These are phyloP conservation scores for Zapus hudsonius DNA, from an alignment of 2,113 vertebrate species.

Conservation along the genomic window DNA sequence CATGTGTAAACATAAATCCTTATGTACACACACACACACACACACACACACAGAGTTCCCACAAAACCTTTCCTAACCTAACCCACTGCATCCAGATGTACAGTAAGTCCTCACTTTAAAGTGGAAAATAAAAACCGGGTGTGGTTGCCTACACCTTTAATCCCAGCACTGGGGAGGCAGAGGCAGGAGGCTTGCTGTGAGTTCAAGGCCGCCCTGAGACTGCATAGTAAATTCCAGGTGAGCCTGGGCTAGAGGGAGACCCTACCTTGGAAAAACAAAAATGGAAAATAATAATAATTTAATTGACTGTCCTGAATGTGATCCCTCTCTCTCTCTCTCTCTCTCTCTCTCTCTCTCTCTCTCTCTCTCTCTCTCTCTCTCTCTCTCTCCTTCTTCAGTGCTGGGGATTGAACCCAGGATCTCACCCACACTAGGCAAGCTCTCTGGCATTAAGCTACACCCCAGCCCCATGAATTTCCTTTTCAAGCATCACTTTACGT, in stretches of 20 bases:
- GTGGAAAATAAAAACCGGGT: too few relatives aligned
- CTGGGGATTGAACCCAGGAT: neutral
- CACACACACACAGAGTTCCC: neutral
- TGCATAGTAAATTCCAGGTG: too few relatives aligned
- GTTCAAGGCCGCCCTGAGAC: too few relatives aligned
- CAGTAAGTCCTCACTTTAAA: neutral
- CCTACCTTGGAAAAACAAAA: too few relatives aligned
- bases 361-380: too few relatives aligned
- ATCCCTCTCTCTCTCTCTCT: neutral
- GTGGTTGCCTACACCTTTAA: too few relatives aligned
- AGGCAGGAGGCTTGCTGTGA: too few relatives aligned
- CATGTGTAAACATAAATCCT: neutral
- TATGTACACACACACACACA: neutral
- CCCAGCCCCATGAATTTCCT: neutral
- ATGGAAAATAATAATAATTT: neutral
- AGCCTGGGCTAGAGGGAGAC: too few relatives aligned
- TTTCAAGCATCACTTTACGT: neutral
- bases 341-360: neutral
- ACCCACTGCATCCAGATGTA: neutral
- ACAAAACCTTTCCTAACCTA: neutral
- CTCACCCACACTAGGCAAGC: neutral
- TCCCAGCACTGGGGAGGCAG: too few relatives aligned
- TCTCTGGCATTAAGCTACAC: neutral
- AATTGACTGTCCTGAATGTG: neutral
- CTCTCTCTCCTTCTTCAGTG: neutral